Evolutionary conservation across 2,113 vertebrate genomes (phyloP).

Genomic region (Scalopus aquaticus): DNA sequence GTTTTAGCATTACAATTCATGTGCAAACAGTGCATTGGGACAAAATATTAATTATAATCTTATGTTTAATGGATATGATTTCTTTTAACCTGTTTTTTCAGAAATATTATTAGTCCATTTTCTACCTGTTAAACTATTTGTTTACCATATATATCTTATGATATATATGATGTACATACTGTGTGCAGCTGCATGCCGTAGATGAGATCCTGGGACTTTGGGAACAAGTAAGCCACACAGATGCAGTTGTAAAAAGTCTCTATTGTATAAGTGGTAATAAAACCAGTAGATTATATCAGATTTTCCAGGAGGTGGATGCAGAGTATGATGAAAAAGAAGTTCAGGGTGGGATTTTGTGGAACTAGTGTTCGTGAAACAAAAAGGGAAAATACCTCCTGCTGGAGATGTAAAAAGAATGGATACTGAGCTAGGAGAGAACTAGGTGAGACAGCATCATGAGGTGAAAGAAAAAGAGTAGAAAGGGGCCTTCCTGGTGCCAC

Average conservation of each 20-base stretch:
- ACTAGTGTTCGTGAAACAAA: neutral
- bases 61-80: neutral
- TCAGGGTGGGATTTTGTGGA: neutral
- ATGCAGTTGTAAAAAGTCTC: neutral
- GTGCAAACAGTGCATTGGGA: neutral
- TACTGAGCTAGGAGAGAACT: neutral
- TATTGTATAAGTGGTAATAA: neutral
- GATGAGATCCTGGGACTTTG: neutral
- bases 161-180: neutral
- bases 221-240: neutral
- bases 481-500: too few relatives aligned
- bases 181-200: neutral
- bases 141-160: neutral
- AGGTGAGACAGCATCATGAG: neutral
- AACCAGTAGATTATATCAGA: neutral
- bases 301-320: neutral
- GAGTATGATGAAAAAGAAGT: neutral
- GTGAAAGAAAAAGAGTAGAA: too few relatives aligned
- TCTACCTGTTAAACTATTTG: constrained; percentile 51
- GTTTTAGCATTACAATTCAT: neutral
- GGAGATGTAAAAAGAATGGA: neutral
- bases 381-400: neutral
- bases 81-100: neutral
- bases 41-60: neutral
- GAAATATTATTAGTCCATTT: neutral